These are phyloP conservation scores for Pluvianellus socialis DNA, from an alignment of 2,113 vertebrate genomes.

Conservation along the genomic window DNA sequence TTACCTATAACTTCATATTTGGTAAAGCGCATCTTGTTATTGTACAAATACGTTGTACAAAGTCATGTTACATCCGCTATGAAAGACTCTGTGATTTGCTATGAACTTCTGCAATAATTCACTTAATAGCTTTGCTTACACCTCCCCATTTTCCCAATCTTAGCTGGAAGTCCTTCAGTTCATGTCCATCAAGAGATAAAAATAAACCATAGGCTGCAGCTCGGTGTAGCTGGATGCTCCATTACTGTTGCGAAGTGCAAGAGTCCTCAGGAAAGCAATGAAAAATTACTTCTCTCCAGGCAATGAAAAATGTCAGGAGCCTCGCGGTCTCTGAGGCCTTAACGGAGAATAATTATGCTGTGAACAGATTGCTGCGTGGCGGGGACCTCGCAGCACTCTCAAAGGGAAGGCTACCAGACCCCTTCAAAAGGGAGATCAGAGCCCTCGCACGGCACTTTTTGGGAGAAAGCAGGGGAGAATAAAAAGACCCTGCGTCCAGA, in stretches of 20 bases:
- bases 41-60: background rate
- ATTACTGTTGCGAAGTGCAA: background rate
- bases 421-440: background rate
- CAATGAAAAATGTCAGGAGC: conserved; percentile 33
- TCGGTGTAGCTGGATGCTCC: background rate
- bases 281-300: conserved; percentile 52
- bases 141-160: background rate
- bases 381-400: background rate
- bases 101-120: background rate
- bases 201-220: conserved; percentile 2
- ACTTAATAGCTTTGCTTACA: background rate
- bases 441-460: background rate
- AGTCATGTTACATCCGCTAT: background rate
- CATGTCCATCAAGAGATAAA: background rate
- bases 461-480: background rate
- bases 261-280: conserved; percentile 35
- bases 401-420: background rate
- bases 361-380: background rate
- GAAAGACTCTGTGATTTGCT: background rate
- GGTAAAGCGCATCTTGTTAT: background rate
- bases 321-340: background rate
- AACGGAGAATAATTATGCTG: background rate
- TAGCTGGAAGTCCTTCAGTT: background rate
- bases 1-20: background rate
- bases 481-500: background rate